A percentile compares a stretch with the other conserved stretches of the same genome.
These are phyloP conservation scores for Betta splendens DNA, from an alignment of 2,797 vertebrate species.

Conservation along the genomic window DNA sequence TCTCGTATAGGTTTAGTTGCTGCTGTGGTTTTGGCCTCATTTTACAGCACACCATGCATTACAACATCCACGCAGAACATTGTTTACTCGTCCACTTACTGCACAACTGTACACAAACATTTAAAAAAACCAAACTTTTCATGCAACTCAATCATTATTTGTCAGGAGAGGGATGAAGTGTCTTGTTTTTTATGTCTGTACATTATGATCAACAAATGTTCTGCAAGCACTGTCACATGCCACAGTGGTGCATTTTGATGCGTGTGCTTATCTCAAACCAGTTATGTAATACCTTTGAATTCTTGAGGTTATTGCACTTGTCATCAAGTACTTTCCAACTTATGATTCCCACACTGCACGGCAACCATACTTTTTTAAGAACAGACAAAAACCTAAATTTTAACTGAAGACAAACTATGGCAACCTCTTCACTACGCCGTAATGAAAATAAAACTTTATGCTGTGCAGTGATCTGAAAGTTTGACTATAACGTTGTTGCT, in stretches of 20 bases:
- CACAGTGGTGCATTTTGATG: background rate
- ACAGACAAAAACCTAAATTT: no score
- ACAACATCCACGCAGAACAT: no score
- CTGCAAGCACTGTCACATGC: background rate
- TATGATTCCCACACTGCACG: slow-evolving; percentile 15
- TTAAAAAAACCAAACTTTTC: no score
- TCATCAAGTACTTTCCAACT: background rate
- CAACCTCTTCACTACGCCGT: slow-evolving; percentile 7
- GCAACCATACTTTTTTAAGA: background rate
- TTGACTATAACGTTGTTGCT: slow-evolving; percentile 18
- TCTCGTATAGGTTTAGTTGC: no score
- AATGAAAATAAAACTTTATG: slow-evolving; percentile 15
- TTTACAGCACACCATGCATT: no score
- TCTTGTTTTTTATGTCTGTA: background rate
- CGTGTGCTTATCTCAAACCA: slow-evolving; percentile 16
- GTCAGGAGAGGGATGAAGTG: background rate
- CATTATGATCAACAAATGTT: background rate
- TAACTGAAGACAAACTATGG: slow-evolving; percentile 18
- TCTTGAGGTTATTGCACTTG: background rate
- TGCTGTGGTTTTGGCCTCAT: no score
- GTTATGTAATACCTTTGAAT: slow-evolving; percentile 2
- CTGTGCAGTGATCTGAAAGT: slow-evolving; percentile 18
- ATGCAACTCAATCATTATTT: no score
- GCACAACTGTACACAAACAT: no score
- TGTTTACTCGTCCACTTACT: no score